Percentiles rank a stretch among this genome's conserved stretches.
Conservation (phyloP, 2,797 vertebrate genomes). For the Triplophysa yarkandensis region DNA sequence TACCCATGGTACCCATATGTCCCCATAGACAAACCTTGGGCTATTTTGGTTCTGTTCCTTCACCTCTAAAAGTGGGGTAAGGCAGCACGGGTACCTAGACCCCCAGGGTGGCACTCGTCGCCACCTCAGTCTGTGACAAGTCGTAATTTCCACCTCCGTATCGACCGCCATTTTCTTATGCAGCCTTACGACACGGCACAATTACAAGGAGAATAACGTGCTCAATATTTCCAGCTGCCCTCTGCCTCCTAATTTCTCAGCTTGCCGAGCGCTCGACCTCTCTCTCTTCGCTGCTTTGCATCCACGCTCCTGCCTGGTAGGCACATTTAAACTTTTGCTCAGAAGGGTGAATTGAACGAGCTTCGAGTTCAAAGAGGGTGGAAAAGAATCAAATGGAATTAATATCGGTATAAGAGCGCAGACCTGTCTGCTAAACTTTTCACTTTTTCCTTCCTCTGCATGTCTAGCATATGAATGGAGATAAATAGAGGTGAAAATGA, state of each 20-base stretch:
- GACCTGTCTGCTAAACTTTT: slow-evolving; percentile 38
- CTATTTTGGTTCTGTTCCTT: slow-evolving; percentile 38
- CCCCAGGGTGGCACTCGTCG: slow-evolving; percentile 67
- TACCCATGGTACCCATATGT: slow-evolving; percentile 6
- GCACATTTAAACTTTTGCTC: slow-evolving; percentile 60
- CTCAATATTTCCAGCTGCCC: slow-evolving; percentile 47
- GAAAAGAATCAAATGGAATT: slow-evolving; percentile 52
- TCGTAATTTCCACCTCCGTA: slow-evolving; percentile 46
- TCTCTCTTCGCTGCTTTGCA: slow-evolving; percentile 47
- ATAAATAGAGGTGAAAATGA: background rate
- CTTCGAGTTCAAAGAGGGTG: slow-evolving; percentile 50
- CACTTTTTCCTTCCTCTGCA: slow-evolving; percentile 28
- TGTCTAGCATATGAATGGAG: slow-evolving; percentile 42
- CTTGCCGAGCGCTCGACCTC: slow-evolving; percentile 20
- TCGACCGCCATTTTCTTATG: slow-evolving; percentile 54
- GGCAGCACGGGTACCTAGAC: slow-evolving; percentile 32
- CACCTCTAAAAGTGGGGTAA: slow-evolving; percentile 35
- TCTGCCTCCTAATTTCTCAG: slow-evolving; percentile 55
- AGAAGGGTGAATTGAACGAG: slow-evolving; percentile 49
- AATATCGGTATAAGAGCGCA: slow-evolving; percentile 46
- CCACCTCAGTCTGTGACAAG: slow-evolving; percentile 11
- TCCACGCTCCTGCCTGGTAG: slow-evolving; percentile 46
- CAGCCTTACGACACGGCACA: slow-evolving; percentile 55
- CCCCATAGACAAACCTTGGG: slow-evolving; percentile 19
- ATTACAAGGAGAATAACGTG: slow-evolving; percentile 56